These are phyloP conservation scores for Copsychus sechellarum DNA, from an alignment of 2,113 vertebrate species.

Conservation along the genomic window DNA sequence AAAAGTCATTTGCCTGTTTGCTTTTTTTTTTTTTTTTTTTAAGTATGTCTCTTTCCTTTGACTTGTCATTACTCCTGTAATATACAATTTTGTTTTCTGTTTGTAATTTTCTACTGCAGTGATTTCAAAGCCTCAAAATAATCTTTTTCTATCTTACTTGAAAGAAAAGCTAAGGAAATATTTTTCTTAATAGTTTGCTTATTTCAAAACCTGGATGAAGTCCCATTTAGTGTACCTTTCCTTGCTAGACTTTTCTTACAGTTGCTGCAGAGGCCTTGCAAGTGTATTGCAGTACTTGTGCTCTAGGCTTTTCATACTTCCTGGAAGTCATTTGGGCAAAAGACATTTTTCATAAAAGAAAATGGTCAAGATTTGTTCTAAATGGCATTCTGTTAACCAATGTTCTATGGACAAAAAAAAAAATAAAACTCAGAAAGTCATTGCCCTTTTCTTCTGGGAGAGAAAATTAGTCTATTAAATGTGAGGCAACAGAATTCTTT, in stretches of 20 bases:
- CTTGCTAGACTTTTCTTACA: neutral
- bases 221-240: slow-evolving; percentile 2
- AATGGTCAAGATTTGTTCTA: neutral
- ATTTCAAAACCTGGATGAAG: slow-evolving; percentile 33
- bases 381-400: slow-evolving; percentile 19
- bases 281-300: neutral
- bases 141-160: slow-evolving; percentile 42
- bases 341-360: slow-evolving; percentile 19
- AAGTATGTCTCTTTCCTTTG: slow-evolving; percentile 29
- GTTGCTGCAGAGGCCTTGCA: neutral
- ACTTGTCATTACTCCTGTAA: slow-evolving; percentile 58
- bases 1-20: slow-evolving; percentile 51
- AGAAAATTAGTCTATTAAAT: slow-evolving; percentile 44
- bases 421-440: slow-evolving; percentile 2
- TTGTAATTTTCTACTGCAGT: slow-evolving; percentile 66
- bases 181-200: slow-evolving; percentile 36
- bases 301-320: neutral
- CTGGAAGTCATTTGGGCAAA: neutral
- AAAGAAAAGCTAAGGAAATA: slow-evolving; percentile 2
- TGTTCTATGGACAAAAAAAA: neutral
- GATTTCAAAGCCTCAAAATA: slow-evolving; percentile 58
- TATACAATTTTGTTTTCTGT: slow-evolving; percentile 58
- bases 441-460: slow-evolving; percentile 7
- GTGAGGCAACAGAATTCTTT: slow-evolving; percentile 14
- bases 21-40: slow-evolving; percentile 1